Conservation (phyloP, 2,888 invertebrate genomes). For the Acanthosepion pharaonis region DNA sequence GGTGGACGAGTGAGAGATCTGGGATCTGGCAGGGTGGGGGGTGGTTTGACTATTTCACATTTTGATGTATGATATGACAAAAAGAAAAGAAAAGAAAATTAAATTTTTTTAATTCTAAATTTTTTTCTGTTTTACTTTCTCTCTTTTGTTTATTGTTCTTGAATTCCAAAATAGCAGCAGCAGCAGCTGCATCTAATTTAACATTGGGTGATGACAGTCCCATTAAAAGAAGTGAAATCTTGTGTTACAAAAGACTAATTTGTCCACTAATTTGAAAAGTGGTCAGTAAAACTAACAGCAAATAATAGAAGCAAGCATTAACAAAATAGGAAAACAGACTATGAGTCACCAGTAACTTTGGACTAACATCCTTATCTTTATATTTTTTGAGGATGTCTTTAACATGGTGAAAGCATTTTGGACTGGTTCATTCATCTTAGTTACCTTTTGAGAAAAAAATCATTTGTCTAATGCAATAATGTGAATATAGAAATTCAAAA, state of each 20-base stretch:
- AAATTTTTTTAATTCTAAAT: background rate
- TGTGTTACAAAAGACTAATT: slow-evolving; percentile 22
- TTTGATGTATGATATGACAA: slow-evolving; percentile 33
- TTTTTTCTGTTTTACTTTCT: background rate
- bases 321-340: background rate
- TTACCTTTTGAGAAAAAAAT: background rate
- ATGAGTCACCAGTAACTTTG: background rate
- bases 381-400: background rate
- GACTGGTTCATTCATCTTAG: background rate
- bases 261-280: background rate
- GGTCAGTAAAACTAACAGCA: background rate
- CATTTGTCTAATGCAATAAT: background rate
- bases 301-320: background rate
- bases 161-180: background rate
- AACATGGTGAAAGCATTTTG: background rate
- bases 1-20: background rate
- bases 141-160: background rate
- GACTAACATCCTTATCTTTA: background rate
- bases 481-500: background rate
- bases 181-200: background rate
- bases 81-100: background rate
- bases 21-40: background rate
- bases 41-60: background rate
- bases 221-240: slow-evolving; percentile 33
- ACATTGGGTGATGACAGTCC: background rate